Conservation (phyloP, 2,888 invertebrate species). For the Mimumesa dahlbomi region DNA sequence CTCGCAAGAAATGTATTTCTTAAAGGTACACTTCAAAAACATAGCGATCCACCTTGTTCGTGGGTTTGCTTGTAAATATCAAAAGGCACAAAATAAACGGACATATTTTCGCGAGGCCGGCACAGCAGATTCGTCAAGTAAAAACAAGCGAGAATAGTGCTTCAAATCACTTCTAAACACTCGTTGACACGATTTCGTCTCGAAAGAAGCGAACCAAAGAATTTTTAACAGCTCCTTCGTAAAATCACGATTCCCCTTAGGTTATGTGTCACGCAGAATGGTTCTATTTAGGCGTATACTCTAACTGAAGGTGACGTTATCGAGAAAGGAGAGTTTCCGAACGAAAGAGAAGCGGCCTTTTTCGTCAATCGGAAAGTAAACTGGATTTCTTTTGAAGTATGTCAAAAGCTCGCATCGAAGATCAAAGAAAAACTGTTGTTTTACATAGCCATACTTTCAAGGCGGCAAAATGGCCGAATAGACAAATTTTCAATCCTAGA, state of each 20-base stretch:
- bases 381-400: constrained; percentile 37
- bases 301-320: constrained; percentile 35
- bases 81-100: constrained; percentile 28
- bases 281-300: constrained; percentile 41
- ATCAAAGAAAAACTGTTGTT: constrained; percentile 66
- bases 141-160: constrained; percentile 4
- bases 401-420: constrained; percentile 42
- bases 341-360: neutral
- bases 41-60: constrained; percentile 33
- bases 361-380: constrained; percentile 29
- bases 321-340: constrained; percentile 27
- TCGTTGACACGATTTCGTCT: constrained; percentile 18
- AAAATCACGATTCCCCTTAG: constrained; percentile 42
- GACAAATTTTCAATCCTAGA: constrained; percentile 1
- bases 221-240: constrained; percentile 34
- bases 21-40: constrained; percentile 21
- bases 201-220: constrained; percentile 33
- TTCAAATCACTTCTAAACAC: neutral
- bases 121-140: neutral
- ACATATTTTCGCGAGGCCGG: constrained; percentile 8
- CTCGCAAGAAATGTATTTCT: constrained; percentile 8
- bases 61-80: constrained; percentile 23
- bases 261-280: constrained; percentile 46
- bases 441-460: constrained; percentile 71
- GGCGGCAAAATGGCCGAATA: constrained; percentile 66